Conservation (phyloP, 2,113 vertebrate genomes). For the Notarius lentiginosus region DNA sequence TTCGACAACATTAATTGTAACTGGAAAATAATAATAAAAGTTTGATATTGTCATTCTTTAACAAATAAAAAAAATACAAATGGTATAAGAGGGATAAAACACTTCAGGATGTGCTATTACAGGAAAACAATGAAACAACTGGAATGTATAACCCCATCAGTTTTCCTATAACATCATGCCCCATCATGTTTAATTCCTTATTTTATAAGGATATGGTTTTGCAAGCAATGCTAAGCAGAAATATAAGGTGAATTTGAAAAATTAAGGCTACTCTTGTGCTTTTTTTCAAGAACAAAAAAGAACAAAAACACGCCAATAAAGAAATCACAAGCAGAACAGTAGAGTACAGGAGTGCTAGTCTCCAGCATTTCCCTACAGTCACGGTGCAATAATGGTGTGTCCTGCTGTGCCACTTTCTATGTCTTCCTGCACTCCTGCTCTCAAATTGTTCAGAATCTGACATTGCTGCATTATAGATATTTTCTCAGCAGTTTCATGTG, state of each 20-base stretch:
- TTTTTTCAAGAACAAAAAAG: neutral
- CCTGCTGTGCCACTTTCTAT: slow-evolving; percentile 38
- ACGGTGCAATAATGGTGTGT: slow-evolving; percentile 26
- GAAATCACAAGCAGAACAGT: slow-evolving; percentile 15
- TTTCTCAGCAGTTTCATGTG: slow-evolving; percentile 20
- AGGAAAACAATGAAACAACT: neutral
- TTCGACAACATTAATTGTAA: neutral
- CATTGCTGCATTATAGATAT: slow-evolving; percentile 23
- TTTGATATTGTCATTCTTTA: too few species aligned
- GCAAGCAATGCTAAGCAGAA: neutral
- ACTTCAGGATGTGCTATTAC: neutral
- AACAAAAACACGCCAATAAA: slow-evolving; percentile 27
- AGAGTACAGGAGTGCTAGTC: slow-evolving; percentile 11
- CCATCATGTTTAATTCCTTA: neutral
- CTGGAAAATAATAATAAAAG: too few species aligned
- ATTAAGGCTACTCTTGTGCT: neutral
- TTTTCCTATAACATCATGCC: neutral
- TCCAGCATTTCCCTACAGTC: slow-evolving; percentile 9
- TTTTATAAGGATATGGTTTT: neutral
- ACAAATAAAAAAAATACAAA: too few species aligned
- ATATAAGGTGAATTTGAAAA: neutral
- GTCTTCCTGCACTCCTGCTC: slow-evolving; percentile 16
- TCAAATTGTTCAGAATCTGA: slow-evolving; percentile 33
- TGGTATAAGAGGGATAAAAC: neutral
- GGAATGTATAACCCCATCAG: neutral